A percentile compares a stretch with the other conserved stretches of the same genome.
Conservation (phyloP, 35 echinoderm and acorn worm genomes). For the Apostichopus californicus region DNA sequence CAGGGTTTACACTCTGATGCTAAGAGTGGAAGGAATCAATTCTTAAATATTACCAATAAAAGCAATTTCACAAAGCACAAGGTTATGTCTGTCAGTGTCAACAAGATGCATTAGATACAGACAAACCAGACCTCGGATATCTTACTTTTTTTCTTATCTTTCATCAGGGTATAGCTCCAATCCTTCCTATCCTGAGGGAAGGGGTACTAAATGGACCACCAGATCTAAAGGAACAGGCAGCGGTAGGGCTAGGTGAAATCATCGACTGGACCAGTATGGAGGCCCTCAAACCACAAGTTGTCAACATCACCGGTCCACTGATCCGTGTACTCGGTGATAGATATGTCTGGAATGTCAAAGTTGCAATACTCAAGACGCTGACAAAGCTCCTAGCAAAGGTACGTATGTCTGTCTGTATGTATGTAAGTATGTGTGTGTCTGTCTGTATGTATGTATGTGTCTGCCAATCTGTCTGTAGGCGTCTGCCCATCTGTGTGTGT, state of each 20-base stretch:
- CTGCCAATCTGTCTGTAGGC: not conserved
- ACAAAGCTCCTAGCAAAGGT: slow-evolving; percentile 88
- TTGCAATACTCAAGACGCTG: slow-evolving; percentile 91
- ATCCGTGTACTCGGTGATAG: slow-evolving; percentile 95
- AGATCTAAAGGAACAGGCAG: slow-evolving; percentile 87
- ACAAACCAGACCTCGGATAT: too few relatives aligned
- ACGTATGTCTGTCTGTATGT: not conserved
- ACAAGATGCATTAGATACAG: too few relatives aligned
- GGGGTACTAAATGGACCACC: slow-evolving; percentile 86
- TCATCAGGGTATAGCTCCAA: slow-evolving; percentile 82
- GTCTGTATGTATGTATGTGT: not conserved
- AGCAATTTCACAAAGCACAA: too few relatives aligned
- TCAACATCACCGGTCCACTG: slow-evolving; percentile 96
- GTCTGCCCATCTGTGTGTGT: not conserved
- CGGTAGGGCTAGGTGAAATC: slow-evolving; percentile 82
- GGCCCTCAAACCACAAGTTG: slow-evolving; percentile 89
- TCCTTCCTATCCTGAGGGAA: slow-evolving; percentile 92
- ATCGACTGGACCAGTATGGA: slow-evolving; percentile 81
- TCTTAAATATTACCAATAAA: too few relatives aligned
- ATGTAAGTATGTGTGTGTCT: too few relatives aligned
- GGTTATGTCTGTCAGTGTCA: too few relatives aligned
- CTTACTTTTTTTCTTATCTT: too few relatives aligned
- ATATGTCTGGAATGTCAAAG: slow-evolving; percentile 97
- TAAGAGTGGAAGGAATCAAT: too few relatives aligned
- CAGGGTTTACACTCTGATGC: too few relatives aligned